Evolutionary conservation across 2,113 vertebrate species (phyloP), one percentile per base, ranked within the genome.

Genomic region (Noturus placidus): DNA sequence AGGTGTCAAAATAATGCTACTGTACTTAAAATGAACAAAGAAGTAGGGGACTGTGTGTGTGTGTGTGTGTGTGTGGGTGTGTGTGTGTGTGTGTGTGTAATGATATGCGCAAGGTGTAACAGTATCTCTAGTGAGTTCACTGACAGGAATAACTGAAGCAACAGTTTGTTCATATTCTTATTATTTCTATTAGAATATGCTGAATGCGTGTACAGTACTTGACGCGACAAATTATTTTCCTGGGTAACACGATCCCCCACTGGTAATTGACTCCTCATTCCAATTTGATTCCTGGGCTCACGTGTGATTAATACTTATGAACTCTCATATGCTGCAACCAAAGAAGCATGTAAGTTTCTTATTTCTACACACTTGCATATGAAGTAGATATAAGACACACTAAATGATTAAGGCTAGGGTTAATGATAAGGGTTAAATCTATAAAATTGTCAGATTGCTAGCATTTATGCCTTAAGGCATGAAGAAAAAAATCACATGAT

Each of bases 1-100:
- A 20, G 3, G 25, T 42, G 70, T 8, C 20, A 46, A 74, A 42
- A 13, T 74, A 74, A 46, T 74, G 70, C 35, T 42, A 74, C 70
- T 74, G 70, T 74, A 25, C 22, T 42, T 74, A 4, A 74, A 25
- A 50, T 52, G 25, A 52, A n/a, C 74, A 52, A 50, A 52, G 42
- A n/a, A n/a, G 1, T 46, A 76, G 42, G 42, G 13, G 42, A 27
- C 5, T 80, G 11, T 9, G 0, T 72, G 19, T 35, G 72, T 90
- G 89, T 59, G 85, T 77, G 74, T 78, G 59, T 25, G 81, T 69
- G 88, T 69, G 70, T 90, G 89, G 54, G 86, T 77, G 70, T 78
- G 59, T n/a, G 78, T 69, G 89, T 70, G n/a, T 83, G 59, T 70
- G 42, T 33, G 46, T 70, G 76, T 38, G 67, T 22, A 19, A 19